These are phyloP conservation scores for Crematogaster levior DNA, from an alignment of 2,888 invertebrate genomes.

Conservation along the genomic window DNA sequence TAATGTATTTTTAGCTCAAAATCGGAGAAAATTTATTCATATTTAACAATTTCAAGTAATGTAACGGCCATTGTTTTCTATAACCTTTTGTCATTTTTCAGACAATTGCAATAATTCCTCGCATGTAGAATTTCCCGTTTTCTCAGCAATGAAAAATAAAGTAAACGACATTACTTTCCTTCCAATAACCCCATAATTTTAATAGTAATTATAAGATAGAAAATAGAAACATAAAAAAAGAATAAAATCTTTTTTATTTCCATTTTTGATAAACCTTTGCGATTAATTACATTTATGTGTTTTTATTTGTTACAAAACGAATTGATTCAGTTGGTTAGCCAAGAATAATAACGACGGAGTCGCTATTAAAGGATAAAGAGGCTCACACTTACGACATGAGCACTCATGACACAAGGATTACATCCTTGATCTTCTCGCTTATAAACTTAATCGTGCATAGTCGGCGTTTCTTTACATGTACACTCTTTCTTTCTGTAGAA, in stretches of 20 bases:
- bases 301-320: background rate
- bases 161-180: no score
- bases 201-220: background rate
- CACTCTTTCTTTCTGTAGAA: background rate
- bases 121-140: no score
- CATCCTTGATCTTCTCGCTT: slow-evolving; percentile 37
- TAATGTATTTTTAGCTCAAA: no score
- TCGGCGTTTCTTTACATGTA: slow-evolving; percentile 16
- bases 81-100: no score
- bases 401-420: slow-evolving; percentile 25
- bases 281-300: no score
- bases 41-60: no score
- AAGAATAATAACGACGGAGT: background rate
- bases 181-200: no score
- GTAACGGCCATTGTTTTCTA: no score
- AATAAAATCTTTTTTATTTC: background rate
- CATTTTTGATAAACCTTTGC: background rate
- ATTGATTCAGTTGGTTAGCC: background rate
- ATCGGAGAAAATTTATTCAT: no score
- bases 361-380: background rate
- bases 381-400: slow-evolving; percentile 13
- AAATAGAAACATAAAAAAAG: background rate
- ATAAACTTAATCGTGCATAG: slow-evolving; percentile 44
- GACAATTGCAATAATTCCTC: no score
- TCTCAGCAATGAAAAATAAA: no score